Evolutionary conservation across 2,888 invertebrate genomes (phyloP), one percentile per base, ranked within the genome.

Genomic region (Drosophila incognita): DNA sequence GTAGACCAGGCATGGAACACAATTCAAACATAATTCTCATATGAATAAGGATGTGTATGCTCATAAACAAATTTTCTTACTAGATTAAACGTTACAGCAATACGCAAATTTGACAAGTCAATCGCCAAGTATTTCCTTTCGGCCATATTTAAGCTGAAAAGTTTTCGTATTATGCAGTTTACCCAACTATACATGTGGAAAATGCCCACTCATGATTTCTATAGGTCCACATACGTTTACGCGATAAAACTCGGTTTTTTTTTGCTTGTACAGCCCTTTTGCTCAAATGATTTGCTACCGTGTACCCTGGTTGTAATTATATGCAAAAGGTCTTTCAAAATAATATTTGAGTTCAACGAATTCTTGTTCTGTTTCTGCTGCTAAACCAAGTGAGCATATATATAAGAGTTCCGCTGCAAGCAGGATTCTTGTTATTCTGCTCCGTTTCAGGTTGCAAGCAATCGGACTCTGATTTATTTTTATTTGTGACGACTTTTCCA

Each of bases 131-230:
- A 79, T 51, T 60, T 77, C 77, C 10, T 79, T 59, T 0, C 76
- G 70, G 0, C 82, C 76, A 60, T 60, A 79, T 38, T 63, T 68
- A 24, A 82, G 76, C 7, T 15, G 2, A 27, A 82, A 71, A 0
- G 4, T 5, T 0, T 38, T 24, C 24, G 24, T 24, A 24, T 24
- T 24, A 24, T 24, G 24, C 24, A 24, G 2, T 24, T 24, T 24
- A 24, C 2, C 24, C 24, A 24, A 24, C 0, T 15, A 10, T 5
- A 54, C 53, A 18, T 59, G 49, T 2, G 72, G 60, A 35, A 40
- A 5, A 13, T 11, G 4, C 1, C 11, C 1, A 1, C 0, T 2
- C 0, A 0, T 7, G 13, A 1, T 0, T 1, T 0, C 0, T n/a
- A 29, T 2, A 49, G 56, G 40, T 3, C 61, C 72, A 48, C 77